Base-by-base conservation (phyloP, 2,797 vertebrate species). In the Fistularia commersonii region DNA sequence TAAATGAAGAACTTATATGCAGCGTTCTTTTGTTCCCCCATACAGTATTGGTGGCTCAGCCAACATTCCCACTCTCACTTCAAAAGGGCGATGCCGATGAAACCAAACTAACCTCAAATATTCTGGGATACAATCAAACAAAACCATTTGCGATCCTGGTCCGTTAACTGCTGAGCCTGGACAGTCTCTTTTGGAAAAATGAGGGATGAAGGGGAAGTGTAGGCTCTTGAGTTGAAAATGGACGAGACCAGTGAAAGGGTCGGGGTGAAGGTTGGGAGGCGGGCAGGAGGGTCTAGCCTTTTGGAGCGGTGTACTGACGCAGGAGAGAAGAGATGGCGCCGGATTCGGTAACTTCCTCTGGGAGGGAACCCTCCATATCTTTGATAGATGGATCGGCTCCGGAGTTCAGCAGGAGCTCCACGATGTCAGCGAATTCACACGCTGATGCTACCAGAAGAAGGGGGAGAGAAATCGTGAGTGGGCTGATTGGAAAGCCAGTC, bases 391-490 rank as follows among this genome's bases (percentile, higher is more conserved):
- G 92, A 86, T 99, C 90, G 0, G 96, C 97, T 11, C 96, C 96
- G 0, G 88, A 81, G 51, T 89, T 87, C 69, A 99, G 91, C 66
- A 99, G 87, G 45, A 98, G 88, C 78, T 98, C 93, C 74, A 98
- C 97, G 1, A 98, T 93, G 61, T 98, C 96, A 11, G 87, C 64
- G 69, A 98, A 99, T 86, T 98, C 97, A 0, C 96, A 99, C 7
- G 96, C 94, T 0, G 97, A 93, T 1, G 96, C 96, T 99, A 68
- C 0, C 42, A 11, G 46, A 46, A 50, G n/a, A 6, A 23, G 13
- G 53, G 9, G 35, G 14, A 47, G 14, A 61, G 11, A 48, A 14
- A 11, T 9, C 3, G 13, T 5, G n/a, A 37, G 41, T 49, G 11
- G 36, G 13, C 7, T 8, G 32, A 47, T 9, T 8, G 8, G 13